Conservation (phyloP, 2,113 vertebrate species). For the Chloropsis hardwickii region DNA sequence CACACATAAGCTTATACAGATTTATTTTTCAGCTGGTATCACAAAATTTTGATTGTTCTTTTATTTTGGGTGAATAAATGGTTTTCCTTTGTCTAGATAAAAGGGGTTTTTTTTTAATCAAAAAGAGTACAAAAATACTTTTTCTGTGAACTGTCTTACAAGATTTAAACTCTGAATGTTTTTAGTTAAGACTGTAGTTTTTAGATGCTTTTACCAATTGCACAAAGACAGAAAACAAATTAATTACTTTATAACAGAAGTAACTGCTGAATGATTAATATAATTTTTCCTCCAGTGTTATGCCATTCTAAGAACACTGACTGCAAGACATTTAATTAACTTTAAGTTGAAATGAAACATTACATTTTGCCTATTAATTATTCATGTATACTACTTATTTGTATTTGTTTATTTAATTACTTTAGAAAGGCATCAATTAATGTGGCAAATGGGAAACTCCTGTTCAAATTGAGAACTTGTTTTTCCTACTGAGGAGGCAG, state of each 20-base stretch:
- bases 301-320: not conserved
- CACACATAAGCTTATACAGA: not conserved
- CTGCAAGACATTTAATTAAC: constrained; percentile 5
- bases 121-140: not conserved
- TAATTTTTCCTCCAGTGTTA: not conserved
- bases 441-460: not conserved
- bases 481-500: not conserved
- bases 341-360: not conserved
- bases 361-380: constrained; percentile 4
- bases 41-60: not conserved
- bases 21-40: not conserved
- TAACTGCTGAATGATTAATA: not conserved
- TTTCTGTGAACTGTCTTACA: not conserved
- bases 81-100: not conserved
- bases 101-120: not conserved
- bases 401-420: constrained; percentile 11
- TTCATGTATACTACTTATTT: not conserved
- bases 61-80: not conserved
- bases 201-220: not conserved
- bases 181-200: not conserved
- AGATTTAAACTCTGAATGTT: not conserved
- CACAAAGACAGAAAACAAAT: not conserved
- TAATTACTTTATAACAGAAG: not conserved
- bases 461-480: not conserved
- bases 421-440: not conserved